A percentile compares a stretch with the other conserved stretches of the same genome.
Evolutionary conservation across 2,113 vertebrate genomes (phyloP).

Genomic region (Poeciliopsis occidentalis): DNA sequence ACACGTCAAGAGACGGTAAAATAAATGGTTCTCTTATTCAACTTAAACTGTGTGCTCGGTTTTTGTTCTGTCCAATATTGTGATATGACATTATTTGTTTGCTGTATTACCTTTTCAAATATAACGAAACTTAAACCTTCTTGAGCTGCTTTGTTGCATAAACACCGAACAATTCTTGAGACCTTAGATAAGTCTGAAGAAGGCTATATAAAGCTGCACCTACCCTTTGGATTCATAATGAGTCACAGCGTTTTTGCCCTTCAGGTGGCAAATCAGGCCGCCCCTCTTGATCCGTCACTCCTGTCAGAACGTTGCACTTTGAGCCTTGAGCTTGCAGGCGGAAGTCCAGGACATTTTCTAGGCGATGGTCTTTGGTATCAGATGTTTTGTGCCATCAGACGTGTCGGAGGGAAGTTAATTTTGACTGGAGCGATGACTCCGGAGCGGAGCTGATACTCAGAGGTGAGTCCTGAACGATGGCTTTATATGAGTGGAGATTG

Average conservation of each 20-base stretch:
- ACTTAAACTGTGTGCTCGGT: background rate
- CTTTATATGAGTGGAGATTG: background rate
- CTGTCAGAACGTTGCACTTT: conserved; percentile 67
- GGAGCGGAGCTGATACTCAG: conserved; percentile 17
- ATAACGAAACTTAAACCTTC: background rate
- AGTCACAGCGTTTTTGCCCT: background rate
- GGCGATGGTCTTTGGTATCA: background rate
- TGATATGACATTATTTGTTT: background rate
- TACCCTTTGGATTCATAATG: conserved; percentile 68
- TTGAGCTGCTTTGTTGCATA: background rate
- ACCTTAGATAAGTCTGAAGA: conserved; percentile 38
- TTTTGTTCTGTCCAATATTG: conserved; percentile 21
- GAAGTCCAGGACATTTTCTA: conserved; percentile 43
- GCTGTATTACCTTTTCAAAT: background rate
- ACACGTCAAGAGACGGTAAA: conserved; percentile 67
- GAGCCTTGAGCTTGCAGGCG: conserved; percentile 37
- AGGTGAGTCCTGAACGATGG: conserved; percentile 9
- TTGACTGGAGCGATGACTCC: conserved; percentile 24
- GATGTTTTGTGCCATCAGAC: background rate
- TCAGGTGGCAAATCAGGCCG: conserved; percentile 21
- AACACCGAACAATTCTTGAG: background rate
- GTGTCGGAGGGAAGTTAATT: background rate
- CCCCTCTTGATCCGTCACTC: conserved; percentile 25
- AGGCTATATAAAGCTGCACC: conserved; percentile 8
- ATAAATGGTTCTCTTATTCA: conserved; percentile 79